A percentile compares a stretch with the other conserved stretches of the same genome.
These are phyloP conservation scores for Jordanella pulchra DNA, from an alignment of 2,797 vertebrate genomes.

Conservation along the genomic window DNA sequence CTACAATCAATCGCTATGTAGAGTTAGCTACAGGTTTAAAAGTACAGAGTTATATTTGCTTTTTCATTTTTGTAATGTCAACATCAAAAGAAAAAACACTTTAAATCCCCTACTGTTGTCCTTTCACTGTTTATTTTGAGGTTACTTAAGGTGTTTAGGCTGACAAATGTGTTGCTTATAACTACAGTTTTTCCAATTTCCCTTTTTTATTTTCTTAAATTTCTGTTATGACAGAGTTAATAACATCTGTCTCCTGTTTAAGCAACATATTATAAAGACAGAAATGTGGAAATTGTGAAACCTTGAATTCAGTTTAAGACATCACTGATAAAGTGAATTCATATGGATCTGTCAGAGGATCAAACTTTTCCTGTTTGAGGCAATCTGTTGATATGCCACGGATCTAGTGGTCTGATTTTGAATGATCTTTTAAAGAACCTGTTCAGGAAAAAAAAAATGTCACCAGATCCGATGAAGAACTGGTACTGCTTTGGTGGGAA, in stretches of 20 bases:
- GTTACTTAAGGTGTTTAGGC: neutral
- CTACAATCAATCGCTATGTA: neutral
- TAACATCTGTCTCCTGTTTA: neutral
- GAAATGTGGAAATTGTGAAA: neutral
- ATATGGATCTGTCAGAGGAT: neutral
- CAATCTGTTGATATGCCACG: neutral
- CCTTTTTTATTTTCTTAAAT: neutral
- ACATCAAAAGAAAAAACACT: neutral
- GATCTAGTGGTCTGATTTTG: neutral
- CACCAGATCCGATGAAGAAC: neutral
- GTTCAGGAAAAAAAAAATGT: neutral
- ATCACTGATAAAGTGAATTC: neutral
- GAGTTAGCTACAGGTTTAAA: neutral
- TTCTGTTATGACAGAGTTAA: neutral
- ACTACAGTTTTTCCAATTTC: neutral
- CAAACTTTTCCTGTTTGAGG: neutral
- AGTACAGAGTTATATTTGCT: neutral
- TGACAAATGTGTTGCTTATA: neutral
- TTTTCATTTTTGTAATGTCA: neutral
- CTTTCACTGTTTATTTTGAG: neutral
- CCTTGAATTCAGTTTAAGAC: neutral
- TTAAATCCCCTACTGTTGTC: neutral
- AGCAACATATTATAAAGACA: too few relatives aligned
- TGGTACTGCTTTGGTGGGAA: constrained; percentile 4
- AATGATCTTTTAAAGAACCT: neutral